phyloP scores from a whole-genome alignment of 2,888 invertebrate genomes.

The Ellobium chinense region DNA sequence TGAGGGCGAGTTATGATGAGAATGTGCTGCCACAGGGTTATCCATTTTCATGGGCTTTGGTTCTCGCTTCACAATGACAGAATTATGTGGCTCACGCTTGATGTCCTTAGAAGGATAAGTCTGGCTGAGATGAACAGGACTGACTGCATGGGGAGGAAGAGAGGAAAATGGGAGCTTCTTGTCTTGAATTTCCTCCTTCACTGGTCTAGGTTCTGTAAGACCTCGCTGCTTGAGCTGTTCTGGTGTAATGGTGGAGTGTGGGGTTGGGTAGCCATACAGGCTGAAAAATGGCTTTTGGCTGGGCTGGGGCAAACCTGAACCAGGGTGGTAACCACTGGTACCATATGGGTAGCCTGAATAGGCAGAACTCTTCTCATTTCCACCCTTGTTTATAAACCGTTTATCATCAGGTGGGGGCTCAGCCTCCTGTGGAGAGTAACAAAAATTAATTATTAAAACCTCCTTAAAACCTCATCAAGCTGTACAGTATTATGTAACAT shows the following conservation, averaged over 20 bases:
- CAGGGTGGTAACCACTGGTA: conserved; percentile 47
- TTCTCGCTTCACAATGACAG: conserved; percentile 75
- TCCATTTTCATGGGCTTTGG: conserved; percentile 52
- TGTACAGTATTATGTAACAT: too few species aligned
- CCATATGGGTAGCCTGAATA: conserved; percentile 45
- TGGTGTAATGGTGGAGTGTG: conserved; percentile 75
- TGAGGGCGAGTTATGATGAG: conserved; percentile 50
- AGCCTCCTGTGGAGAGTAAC: conserved; percentile 31
- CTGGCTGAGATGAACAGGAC: conserved; percentile 57
- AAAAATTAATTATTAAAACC: not conserved
- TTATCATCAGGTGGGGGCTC: conserved; percentile 43
- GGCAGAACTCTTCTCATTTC: conserved; percentile 22
- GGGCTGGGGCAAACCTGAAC: conserved; percentile 21
- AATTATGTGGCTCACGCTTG: conserved; percentile 63
- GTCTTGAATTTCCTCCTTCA: conserved; percentile 62
- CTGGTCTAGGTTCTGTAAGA: conserved; percentile 57
- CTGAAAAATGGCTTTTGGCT: conserved; percentile 67
- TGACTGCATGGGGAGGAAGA: conserved; percentile 32
- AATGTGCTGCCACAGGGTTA: conserved; percentile 51
- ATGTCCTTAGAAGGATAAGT: conserved; percentile 62
- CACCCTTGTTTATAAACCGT: conserved; percentile 32
- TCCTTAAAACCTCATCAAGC: too few species aligned
- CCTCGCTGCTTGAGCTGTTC: conserved; percentile 75
- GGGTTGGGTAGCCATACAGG: conserved; percentile 78
- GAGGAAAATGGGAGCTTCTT: conserved; percentile 34